These are phyloP conservation scores for Tetranychus truncatus DNA, from an alignment of 2,888 invertebrate genomes.

Conservation along the genomic window DNA sequence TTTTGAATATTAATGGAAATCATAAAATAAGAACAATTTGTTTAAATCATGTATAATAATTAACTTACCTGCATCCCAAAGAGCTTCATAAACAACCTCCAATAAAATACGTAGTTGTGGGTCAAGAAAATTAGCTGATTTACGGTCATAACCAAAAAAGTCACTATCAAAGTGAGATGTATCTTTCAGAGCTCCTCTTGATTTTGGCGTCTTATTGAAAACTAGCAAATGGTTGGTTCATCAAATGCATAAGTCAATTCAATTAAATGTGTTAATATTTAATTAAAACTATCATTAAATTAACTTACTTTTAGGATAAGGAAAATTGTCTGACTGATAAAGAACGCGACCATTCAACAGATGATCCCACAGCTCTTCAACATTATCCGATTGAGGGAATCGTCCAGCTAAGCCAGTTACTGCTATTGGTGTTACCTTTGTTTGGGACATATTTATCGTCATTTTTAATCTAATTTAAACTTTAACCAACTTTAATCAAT, in stretches of 20 bases:
- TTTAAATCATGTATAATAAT: background rate
- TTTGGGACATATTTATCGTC: background rate
- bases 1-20: too few relatives aligned
- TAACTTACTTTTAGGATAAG: background rate
- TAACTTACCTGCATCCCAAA: conserved; percentile 55
- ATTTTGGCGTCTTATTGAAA: conserved; percentile 53
- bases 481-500: too few relatives aligned
- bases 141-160: conserved; percentile 71
- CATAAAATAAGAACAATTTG: too few relatives aligned
- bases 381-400: background rate
- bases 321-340: background rate
- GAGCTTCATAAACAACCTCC: conserved; percentile 40
- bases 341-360: background rate
- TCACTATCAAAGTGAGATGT: conserved; percentile 60
- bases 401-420: background rate
- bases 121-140: conserved; percentile 76
- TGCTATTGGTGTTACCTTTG: background rate
- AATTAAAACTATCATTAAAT: background rate
- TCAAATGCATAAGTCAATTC: too few relatives aligned
- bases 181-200: conserved; percentile 49
- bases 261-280: too few relatives aligned
- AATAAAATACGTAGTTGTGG: conserved; percentile 51
- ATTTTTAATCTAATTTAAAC: background rate
- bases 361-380: background rate
- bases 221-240: conserved; percentile 35